Base-by-base conservation (phyloP, 2,888 invertebrate genomes). In the Terebella lapidaria region DNA sequence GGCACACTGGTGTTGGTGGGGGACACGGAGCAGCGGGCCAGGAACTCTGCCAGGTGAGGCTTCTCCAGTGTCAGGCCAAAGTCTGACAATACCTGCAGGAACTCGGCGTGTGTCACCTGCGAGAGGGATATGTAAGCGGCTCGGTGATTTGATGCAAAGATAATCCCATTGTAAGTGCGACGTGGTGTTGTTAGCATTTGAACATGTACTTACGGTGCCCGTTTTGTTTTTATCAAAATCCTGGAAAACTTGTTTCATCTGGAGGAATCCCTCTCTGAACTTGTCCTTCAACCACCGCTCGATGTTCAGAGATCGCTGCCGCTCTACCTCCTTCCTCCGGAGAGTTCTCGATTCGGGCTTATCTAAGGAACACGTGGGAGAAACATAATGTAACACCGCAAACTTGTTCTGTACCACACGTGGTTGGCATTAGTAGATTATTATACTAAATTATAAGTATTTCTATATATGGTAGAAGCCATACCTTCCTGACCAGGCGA, bases 261-360 rank as follows among this genome's bases (percentile, higher is more conserved):
- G 68, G 28, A 65, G 64, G 66, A 78, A 80, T 3, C 80, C 80
- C 61, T 79, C 77, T 51, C 80, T 60, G 73, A 80, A 79, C 66
- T 79, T 79, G 58, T 72, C 74, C 69, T 80, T 80, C 58, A 80
- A 69, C 78, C 78, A 80, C 46, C 68, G 64, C 62, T 80, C 80
- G 18, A 80, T 70, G 60, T 76, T 73, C 56, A 79, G 62, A 29
- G 76, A 75, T 24, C 76, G 69, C 57, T 72, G 71, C 22, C 78
- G 65, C 52, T 77, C 76, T 15, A 70, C 56, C 63, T 78, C 78
- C 56, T 73, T 73, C 62, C 69, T 70, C 28, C 72, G 66, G 5
- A 10, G 27, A 47, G 46, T 18, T n/a, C n/a, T n/a, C n/a, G n/a
- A n/a, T n/a, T n/a, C n/a, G n/a, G n/a, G n/a, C n/a, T n/a, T n/a